Base-by-base conservation (phyloP, 2,113 vertebrate genomes). In the Microtus pennsylvanicus region DNA sequence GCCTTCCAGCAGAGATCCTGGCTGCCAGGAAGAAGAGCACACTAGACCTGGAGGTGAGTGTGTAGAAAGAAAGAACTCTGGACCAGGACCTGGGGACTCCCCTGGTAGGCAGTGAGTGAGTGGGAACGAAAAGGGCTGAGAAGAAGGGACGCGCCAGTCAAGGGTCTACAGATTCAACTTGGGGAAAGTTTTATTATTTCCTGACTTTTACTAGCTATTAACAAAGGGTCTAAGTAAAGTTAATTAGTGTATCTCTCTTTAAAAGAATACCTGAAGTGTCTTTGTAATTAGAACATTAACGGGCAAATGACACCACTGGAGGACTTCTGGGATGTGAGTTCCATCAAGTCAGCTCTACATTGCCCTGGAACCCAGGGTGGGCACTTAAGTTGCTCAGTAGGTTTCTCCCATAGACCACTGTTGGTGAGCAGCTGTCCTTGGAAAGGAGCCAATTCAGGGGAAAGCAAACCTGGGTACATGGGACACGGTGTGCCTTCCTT, bases 281-380 rank as follows among this genome's bases (percentile, higher is more conserved):
- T 89, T 95, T 76, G 45, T 86, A 87, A 93, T 93, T 94, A 72
- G 33, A 89, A 87, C 58, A 93, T 87, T 94, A 93, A 65, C 89
- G 76, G 55, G 61, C 74, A 96, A 97, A 87, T 90, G 11, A 87
- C 70, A 13, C 78, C 55, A 76, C 91, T 89, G 72, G 81, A 58
- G 42, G 78, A n/a, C 78, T 94, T 95, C 70, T 28, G 38, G 72
- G 30, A 33, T 2, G 0, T 95, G 63, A 7, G 21, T 89, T 96
- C 87, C 78, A 30, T 87, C 14, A 63, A 95, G 77, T 45, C 89
- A 30, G 38, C 89, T 95, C 50, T 78, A 21, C 13, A n/a, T 58
- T 55, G 63, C 72, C 93, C 78, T 35, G 26, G 94, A 87, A 96
- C 55, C 78, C 1, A n/a, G 38, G 13, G 35, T 70, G 30, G 86